Evolutionary conservation across 2,797 vertebrate genomes (phyloP).

Genomic region (Philypnodon macrostomus): DNA sequence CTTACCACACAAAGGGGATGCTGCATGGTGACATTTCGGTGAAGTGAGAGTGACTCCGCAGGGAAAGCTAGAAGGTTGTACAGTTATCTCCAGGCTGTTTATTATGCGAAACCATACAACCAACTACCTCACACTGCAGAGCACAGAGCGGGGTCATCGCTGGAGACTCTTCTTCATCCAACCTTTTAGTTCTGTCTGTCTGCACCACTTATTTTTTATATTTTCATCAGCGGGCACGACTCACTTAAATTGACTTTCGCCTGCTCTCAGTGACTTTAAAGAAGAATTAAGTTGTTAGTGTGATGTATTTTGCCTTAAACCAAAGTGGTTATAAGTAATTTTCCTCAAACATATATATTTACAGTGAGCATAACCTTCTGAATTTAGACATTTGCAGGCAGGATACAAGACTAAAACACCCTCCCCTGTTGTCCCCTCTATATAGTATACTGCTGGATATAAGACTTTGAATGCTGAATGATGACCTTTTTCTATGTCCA

Average conservation of each 20-base stretch:
- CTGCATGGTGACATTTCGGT: slow-evolving; percentile 5
- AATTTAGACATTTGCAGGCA: no score
- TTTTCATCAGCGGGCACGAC: neutral
- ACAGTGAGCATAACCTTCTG: no score
- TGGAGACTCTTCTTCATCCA: slow-evolving; percentile 36
- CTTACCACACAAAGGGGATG: slow-evolving; percentile 46
- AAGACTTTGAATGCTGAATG: no score
- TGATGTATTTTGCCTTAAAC: neutral
- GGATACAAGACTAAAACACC: no score
- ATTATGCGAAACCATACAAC: slow-evolving; percentile 85
- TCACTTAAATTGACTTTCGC: neutral
- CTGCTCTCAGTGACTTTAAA: neutral
- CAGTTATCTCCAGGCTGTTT: slow-evolving; percentile 81
- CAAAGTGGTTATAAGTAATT: neutral
- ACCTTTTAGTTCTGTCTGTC: slow-evolving; percentile 15
- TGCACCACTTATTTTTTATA: slow-evolving; percentile 4
- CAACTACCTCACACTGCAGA: slow-evolving; percentile 90
- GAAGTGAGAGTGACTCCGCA: slow-evolving; percentile 78
- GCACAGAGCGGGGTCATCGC: slow-evolving; percentile 61
- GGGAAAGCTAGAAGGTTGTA: slow-evolving; percentile 87
- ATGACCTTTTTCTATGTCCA: no score
- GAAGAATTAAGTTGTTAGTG: neutral
- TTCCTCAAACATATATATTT: no score
- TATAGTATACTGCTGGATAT: no score
- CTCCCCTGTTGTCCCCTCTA: no score